Evolutionary conservation across 2,888 invertebrate genomes (phyloP), one percentile per base, ranked within the genome.

Genomic region (Polymixis flavicincta): DNA sequence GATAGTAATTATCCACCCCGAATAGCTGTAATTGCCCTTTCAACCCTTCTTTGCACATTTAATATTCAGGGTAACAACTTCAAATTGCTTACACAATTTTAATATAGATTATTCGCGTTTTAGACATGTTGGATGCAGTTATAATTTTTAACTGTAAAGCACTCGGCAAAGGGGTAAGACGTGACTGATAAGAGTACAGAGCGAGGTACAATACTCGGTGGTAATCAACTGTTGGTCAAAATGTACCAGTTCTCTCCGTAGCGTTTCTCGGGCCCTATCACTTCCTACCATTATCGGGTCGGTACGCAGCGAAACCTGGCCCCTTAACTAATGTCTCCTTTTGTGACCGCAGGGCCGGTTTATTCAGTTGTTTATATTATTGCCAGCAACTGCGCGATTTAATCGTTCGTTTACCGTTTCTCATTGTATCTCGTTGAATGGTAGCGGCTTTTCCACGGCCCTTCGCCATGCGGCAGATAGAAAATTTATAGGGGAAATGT

Each of bases 351-450:
- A 88, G 91, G 83, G 92, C 93, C 91, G 92, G 93, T 94, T 94
- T 95, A 95, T 96, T 96, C 95, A 94, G 95, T 95, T 95, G 95
- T 95, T 95, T 96, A 96, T 95, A 95, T 95, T 96, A 96, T 95
- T 96, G 93, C 93, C 90, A 88, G 90, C 91, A 93, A 93, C 91
- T 91, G 91, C 84, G 92, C 94, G 95, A 96, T 96, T 93, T 95
- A 94, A 96, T 95, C 95, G 92, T 92, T 90, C 85, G 88, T 94
- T 95, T 95, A 96, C 95, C 94, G 95, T 96, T 96, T 90, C 93
- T 93, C 93, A 94, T 95, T 95, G 94, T 95, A 92, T 92, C 91
- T 90, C 83, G 85, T 87, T 87, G 89, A 90, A 90, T 90, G 89
- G 90, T 90, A 89, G 89, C 87, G 87, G 91, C 87, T 91, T 91